Base-by-base conservation (phyloP, 64 coral and sea anemone species). In the Actinia tenebrosa region DNA sequence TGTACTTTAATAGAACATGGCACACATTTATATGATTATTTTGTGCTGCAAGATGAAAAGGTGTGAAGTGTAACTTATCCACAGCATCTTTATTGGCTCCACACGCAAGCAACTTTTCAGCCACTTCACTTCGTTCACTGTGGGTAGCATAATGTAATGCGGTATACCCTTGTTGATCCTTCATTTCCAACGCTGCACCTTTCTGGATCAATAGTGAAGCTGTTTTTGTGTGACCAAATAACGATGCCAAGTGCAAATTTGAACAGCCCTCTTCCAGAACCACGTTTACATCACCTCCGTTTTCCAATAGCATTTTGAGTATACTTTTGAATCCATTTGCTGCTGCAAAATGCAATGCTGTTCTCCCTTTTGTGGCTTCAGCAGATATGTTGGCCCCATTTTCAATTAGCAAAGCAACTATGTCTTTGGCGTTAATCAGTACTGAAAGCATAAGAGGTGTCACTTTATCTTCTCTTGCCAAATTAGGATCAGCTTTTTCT, bases 331-430 rank as follows among this genome's bases (percentile, higher is more conserved):
- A 45, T 7, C 94, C 94, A 53, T 84, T 79, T 63, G 91, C 88
- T 52, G 91, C 94, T 20, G 94, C 91, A 61, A 90, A 96, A 88
- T 96, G 94, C 43, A 96, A 80, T 0, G 94, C 88, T 44, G 94
- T 86, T 37, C 64, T 75, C 7, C 86, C 46, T 23, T 84, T 83
- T 2, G 75, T 16, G 82, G 58, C 86, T 66, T 75, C 89, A 9
- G 68, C 20, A 4, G 84, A 71, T 3, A 90, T 68, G 3, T 86
- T 80, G 69, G 94, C 91, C 17, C 91, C 94, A n/a, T 87, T 75
- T 9, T 87, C 60, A 18, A 88, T 50, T 45, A 96, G 68, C 77
- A 92, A 20, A 25, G 26, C 42, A 81, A 93, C 61, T 17, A 84
- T 89, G 47, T 55, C 79, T 9, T 77, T 84, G 56, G 91, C 81